Evolutionary conservation across 1,140 invertebrate species (phyloP), one percentile per base, ranked within the genome.

Genomic region (Pseudomyrmex flavicornis): DNA sequence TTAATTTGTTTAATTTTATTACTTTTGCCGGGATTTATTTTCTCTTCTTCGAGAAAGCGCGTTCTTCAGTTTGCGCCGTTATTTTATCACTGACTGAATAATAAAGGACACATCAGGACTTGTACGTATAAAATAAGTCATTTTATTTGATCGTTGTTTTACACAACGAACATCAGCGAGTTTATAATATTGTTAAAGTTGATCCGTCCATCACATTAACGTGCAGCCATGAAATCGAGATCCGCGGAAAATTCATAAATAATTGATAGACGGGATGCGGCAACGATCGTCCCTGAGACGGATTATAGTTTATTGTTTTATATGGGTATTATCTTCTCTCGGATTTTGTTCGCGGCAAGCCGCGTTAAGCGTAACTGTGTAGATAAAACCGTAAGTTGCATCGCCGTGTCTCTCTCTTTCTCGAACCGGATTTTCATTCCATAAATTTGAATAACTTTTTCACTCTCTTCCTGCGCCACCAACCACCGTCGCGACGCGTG

Each of bases 381-480:
- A 35, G 35, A 35, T 35, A 35, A 35, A 35, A 35, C 35, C 35
- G 35, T 35, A 35, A 35, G 77, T 89, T 70, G 77, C 83, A 89
- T 73, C 68, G 86, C 54, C 52, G 50, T n/a, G 12, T 5, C 62
- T 26, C 52, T 20, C 50, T 52, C 50, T 52, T 52, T 59, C 54
- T 17, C 35, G 56, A 35, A 56, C 17, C 35, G 17, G 58, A 44
- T 62, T 89, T 89, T 85, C 65, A 89, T 89, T 83, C 85, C 88
- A 89, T 89, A 87, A 69, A 89, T 89, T 89, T 89, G 59, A 89
- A 89, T 89, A 87, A 80, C 87, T 52, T 83, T 87, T 82, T 35
- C 35, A 35, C 59, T 85, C 82, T 89, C 87, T 89, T 89, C 87
- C 85, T 86, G 85, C 82, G 88, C 17, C 74, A 70, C 56, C 58